Base-by-base conservation (phyloP, 2,888 invertebrate species). In the Tachina lurida region DNA sequence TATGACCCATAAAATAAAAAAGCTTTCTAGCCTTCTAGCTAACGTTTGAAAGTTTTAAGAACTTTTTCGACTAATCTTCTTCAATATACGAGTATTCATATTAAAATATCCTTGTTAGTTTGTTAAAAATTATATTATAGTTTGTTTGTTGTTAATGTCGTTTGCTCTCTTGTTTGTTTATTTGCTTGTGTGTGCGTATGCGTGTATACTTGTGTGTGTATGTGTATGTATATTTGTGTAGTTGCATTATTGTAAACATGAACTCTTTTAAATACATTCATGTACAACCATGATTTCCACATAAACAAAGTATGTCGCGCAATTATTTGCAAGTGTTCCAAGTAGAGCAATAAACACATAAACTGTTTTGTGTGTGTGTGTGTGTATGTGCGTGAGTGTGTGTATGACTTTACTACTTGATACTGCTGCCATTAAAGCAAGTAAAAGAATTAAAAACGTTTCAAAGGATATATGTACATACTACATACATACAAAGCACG, bases 251-350 rank as follows among this genome's bases (percentile, higher is more conserved):
- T 81, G 84, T 84, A 71, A 81, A 86, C 74, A 86, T 81, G 70
- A 86, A 84, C 77, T 84, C 76, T 84, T 74, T 81, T 86, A 80
- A 86, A 86, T 81, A 84, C 74, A 31, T 84, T 78, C 78, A 74
- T 84, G 77, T 75, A 70, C 45, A 86, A 75, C 74, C 86, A 86
- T 81, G 86, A 81, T 86, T 84, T 86, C 39, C 80, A 89, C 91
- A 91, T 90, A 91, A 90, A 91, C 89, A 90, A 91, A 89, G 89
- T 89, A 88, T 91, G 91, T 91, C 90, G 91, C 90, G 89, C 91
- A 89, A 90, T 90, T 91, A 90, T 91, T 91, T 91, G 90, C 91
- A 91, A 91, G 90, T 91, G 90, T 79, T 87, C 84, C 86, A 86
- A 83, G 83, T 79, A 79, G 71, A 83, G 86, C 79, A 86, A 86